phyloP scores from a whole-genome alignment of 2,888 invertebrate genomes.

The Sturmia bella region DNA sequence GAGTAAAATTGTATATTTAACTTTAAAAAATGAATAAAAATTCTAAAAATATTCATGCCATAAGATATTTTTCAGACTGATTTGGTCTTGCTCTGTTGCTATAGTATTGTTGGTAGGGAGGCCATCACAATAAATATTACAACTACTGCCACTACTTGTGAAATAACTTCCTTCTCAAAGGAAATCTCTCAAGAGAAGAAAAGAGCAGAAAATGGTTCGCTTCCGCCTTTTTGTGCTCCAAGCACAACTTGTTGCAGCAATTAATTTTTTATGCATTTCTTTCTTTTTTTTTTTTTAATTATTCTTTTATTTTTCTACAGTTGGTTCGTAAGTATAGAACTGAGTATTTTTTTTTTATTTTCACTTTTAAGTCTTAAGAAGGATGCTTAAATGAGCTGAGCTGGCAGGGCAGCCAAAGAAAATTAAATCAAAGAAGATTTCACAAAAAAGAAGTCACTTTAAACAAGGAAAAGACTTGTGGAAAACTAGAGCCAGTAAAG shows the following conservation, averaged over 20 bases:
- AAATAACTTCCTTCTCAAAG: slow-evolving; percentile 15
- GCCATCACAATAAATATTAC: neutral
- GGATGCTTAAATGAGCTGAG: too few species aligned
- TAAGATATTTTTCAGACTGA: too few species aligned
- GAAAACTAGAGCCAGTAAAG: neutral
- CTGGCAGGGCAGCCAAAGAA: too few species aligned
- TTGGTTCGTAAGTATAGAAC: neutral
- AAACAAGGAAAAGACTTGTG: too few species aligned
- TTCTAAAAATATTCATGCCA: too few species aligned
- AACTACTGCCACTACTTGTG: neutral
- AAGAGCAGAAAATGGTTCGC: neutral
- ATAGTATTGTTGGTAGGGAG: neutral
- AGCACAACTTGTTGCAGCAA: slow-evolving; percentile 33
- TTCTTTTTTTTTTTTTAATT: neutral
- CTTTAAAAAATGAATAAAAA: too few species aligned
- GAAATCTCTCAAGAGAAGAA: neutral
- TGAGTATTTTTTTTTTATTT: neutral
- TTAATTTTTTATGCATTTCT: slow-evolving; percentile 18
- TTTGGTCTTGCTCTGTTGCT: too few species aligned
- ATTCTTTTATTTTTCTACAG: neutral
- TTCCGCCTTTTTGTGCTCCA: neutral
- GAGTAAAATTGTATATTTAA: too few species aligned
- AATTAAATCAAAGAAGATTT: too few species aligned
- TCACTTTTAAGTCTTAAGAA: too few species aligned
- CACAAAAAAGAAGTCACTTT: too few species aligned